Conservation (phyloP, 2,888 invertebrate species). For the Acanthosepion lycidas region DNA sequence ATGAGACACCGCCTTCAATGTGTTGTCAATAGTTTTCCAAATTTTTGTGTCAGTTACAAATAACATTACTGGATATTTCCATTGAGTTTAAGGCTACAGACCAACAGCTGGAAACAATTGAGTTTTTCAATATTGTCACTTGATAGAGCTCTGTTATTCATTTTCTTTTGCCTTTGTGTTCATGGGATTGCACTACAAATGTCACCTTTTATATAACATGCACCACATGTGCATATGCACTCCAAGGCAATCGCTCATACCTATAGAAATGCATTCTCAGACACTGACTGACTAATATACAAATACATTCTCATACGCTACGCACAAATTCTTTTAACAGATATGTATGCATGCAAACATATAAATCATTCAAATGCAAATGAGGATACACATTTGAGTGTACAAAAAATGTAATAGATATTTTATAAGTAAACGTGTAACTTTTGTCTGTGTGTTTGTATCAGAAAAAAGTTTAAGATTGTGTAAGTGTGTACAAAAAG, state of each 20-base stretch:
- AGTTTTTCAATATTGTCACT: conserved; percentile 14
- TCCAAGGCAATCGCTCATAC: background rate
- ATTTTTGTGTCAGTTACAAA: background rate
- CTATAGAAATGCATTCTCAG: background rate
- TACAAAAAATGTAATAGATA: too few relatives aligned
- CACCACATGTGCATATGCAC: background rate
- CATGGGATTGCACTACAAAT: background rate
- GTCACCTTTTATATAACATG: background rate
- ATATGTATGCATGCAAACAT: background rate
- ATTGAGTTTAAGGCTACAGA: conserved; percentile 4
- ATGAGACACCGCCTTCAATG: background rate
- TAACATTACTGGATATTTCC: background rate
- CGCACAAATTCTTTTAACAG: background rate
- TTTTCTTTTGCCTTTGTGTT: background rate
- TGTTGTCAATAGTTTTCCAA: background rate
- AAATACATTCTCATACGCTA: background rate
- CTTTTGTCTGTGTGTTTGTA: too few relatives aligned
- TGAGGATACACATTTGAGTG: too few relatives aligned
- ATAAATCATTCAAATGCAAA: too few relatives aligned
- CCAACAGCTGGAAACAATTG: conserved; percentile 11
- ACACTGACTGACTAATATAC: background rate
- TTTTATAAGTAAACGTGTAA: too few relatives aligned
- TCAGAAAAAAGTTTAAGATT: too few relatives aligned
- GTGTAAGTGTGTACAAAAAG: too few relatives aligned
- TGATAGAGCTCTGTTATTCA: background rate